phyloP scores from a whole-genome alignment of 2,113 vertebrate genomes.

The Burhinus oedicnemus region DNA sequence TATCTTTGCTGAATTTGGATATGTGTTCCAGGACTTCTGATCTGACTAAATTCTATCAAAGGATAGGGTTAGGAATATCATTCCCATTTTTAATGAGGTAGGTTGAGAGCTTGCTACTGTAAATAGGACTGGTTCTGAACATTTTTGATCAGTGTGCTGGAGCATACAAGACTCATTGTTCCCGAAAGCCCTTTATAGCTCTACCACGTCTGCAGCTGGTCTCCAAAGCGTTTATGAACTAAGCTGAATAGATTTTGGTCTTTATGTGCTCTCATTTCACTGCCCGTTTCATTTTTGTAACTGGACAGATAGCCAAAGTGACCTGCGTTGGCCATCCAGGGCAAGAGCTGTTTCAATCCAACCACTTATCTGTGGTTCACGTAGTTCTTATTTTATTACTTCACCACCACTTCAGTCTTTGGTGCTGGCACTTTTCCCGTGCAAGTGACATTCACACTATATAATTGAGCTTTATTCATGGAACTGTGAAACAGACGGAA shows the following conservation, averaged over 20 bases:
- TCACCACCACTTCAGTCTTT: conserved; percentile 16
- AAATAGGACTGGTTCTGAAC: neutral
- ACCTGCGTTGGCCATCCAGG: neutral
- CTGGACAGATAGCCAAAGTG: neutral
- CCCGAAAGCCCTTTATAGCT: neutral
- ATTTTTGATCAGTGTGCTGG: neutral
- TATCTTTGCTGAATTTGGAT: neutral
- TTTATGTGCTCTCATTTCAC: neutral
- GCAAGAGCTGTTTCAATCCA: neutral
- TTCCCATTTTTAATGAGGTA: neutral
- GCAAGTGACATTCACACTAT: conserved; percentile 43
- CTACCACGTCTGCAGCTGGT: neutral
- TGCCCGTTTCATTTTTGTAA: neutral
- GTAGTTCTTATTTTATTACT: conserved; percentile 10
- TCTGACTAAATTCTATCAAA: neutral
- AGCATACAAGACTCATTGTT: neutral
- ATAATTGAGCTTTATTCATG: conserved; percentile 29
- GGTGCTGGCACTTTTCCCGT: neutral
- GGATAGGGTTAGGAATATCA: neutral
- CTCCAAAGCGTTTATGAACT: conserved; percentile 5
- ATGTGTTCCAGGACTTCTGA: neutral
- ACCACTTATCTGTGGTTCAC: neutral
- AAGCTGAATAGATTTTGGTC: neutral
- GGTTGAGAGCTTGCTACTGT: neutral
- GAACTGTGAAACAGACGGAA: conserved; percentile 32